A percentile compares a stretch with the other conserved stretches of the same genome.
Conservation (phyloP, 2,888 invertebrate genomes). For the Eremobia ochroleuca region DNA sequence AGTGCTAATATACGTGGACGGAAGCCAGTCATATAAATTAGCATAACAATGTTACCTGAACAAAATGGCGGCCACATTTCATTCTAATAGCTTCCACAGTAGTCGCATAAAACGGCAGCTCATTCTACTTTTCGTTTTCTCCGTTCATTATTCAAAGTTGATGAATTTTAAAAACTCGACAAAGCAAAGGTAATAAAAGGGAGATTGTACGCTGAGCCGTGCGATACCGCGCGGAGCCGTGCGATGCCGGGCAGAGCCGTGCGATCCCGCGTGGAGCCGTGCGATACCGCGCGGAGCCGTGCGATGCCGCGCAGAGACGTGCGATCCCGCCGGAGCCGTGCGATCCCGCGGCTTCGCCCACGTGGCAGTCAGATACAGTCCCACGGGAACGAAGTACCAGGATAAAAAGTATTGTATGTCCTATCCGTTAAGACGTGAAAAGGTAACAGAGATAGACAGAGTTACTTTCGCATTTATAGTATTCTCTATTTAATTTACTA, state of each 20-base stretch:
- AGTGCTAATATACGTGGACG: conserved; percentile 34
- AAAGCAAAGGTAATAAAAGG: conserved; percentile 53
- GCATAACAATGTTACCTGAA: conserved; percentile 60
- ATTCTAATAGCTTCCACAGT: conserved; percentile 54
- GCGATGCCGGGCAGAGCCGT: too few species aligned
- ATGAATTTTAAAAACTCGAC: conserved; percentile 60
- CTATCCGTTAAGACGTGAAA: background rate
- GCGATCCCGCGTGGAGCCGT: background rate
- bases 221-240: too few species aligned
- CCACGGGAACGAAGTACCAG: background rate
- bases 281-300: background rate
- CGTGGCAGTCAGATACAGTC: background rate
- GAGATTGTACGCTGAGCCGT: conserved; percentile 24
- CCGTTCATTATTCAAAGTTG: conserved; percentile 59
- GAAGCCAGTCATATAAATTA: conserved; percentile 53
- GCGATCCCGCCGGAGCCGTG: too few species aligned
- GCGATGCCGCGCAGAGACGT: background rate
- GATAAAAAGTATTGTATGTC: background rate
- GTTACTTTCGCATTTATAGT: background rate
- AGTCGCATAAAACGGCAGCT: conserved; percentile 51
- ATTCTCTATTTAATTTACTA: background rate
- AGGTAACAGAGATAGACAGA: background rate
- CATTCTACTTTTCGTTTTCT: conserved; percentile 57
- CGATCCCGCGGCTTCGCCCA: too few species aligned
- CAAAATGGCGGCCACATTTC: conserved; percentile 49